Evolutionary conservation across 2,888 invertebrate genomes (phyloP).

Genomic region (Drosophila testacea): DNA sequence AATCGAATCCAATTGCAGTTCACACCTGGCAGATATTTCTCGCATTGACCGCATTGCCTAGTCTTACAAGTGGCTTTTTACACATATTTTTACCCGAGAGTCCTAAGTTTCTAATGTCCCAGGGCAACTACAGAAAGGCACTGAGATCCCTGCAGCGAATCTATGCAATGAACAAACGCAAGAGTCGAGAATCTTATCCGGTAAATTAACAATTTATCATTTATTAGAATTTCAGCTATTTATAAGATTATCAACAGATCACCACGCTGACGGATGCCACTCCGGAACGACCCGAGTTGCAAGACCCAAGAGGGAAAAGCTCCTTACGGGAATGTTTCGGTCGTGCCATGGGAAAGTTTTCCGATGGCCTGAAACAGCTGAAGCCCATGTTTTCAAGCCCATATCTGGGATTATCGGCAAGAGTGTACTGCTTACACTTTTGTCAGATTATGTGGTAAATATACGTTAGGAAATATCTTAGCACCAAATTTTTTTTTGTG

Average conservation of each 20-base stretch:
- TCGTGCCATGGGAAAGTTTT: conserved; percentile 33
- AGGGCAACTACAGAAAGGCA: conserved; percentile 77
- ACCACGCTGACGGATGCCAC: conserved; percentile 45
- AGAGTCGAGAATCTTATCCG: conserved; percentile 87
- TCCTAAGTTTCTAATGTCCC: conserved; percentile 82
- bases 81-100: conserved; percentile 77
- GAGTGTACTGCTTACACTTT: conserved; percentile 58
- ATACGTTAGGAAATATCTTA: neutral
- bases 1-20: conserved; percentile 40
- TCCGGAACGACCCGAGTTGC: conserved; percentile 38
- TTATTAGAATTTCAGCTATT: too few species aligned
- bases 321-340: conserved; percentile 21
- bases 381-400: conserved; percentile 60
- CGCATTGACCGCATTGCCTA: conserved; percentile 63
- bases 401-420: conserved; percentile 50
- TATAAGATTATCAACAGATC: conserved; percentile 30
- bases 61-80: conserved; percentile 59
- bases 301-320: neutral
- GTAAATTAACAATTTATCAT: conserved; percentile 83
- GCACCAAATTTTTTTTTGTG: neutral
- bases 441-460: conserved; percentile 68
- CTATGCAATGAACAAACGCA: conserved; percentile 88
- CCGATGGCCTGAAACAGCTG: conserved; percentile 47
- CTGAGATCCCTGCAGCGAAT: conserved; percentile 85
- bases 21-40: conserved; percentile 78